A percentile compares a stretch with the other conserved stretches of the same genome.
These are phyloP conservation scores for Nomada ferruginata DNA, from an alignment of 2,888 invertebrate genomes.

Conservation along the genomic window DNA sequence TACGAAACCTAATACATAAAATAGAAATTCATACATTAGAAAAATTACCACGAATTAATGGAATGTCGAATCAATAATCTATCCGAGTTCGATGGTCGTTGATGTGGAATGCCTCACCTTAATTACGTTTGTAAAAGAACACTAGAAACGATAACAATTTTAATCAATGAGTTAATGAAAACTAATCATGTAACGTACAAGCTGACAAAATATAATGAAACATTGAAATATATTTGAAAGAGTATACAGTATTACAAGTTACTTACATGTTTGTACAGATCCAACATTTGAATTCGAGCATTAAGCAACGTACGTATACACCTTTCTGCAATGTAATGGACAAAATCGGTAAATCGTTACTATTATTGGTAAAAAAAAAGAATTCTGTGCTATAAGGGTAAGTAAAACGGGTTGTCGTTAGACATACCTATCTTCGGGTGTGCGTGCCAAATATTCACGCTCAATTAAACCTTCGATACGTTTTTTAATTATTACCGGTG, in stretches of 20 bases:
- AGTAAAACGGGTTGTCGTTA: slow-evolving; percentile 8
- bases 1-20: slow-evolving; percentile 46
- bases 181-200: slow-evolving; percentile 46
- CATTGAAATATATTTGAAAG: slow-evolving; percentile 50
- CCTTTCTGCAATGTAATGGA: slow-evolving; percentile 87
- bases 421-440: slow-evolving; percentile 93
- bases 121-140: slow-evolving; percentile 42
- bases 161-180: slow-evolving; percentile 39
- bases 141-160: slow-evolving; percentile 57
- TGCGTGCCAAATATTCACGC: slow-evolving; percentile 98
- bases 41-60: slow-evolving; percentile 31
- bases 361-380: neutral
- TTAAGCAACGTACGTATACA: slow-evolving; percentile 98
- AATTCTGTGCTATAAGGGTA: neutral
- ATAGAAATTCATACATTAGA: slow-evolving; percentile 18
- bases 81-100: slow-evolving; percentile 27
- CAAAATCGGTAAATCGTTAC: neutral
- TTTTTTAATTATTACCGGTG: slow-evolving; percentile 99
- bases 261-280: slow-evolving; percentile 80
- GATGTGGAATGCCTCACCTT: slow-evolving; percentile 61
- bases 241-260: slow-evolving; percentile 67
- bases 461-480: slow-evolving; percentile 99
- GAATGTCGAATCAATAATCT: slow-evolving; percentile 47
- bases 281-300: slow-evolving; percentile 77
- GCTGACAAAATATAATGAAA: slow-evolving; percentile 56